Evolutionary conservation across 2,797 vertebrate species (phyloP).

Genomic region (Notolabrus celidotus): DNA sequence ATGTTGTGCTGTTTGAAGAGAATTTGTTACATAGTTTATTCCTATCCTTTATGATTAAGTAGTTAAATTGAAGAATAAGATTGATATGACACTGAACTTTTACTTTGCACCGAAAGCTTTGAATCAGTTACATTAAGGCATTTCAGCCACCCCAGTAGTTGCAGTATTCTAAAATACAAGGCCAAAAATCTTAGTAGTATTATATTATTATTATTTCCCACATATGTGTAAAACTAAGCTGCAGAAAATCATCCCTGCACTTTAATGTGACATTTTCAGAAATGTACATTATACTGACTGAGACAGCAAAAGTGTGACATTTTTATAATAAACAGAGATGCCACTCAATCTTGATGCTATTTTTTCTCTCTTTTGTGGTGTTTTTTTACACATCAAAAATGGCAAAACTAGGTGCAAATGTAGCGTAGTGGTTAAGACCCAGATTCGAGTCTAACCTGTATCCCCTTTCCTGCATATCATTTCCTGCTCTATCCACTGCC

Average conservation of each 20-base stretch:
- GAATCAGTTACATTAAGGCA: constrained; percentile 6
- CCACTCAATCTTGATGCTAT: background rate
- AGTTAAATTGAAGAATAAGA: constrained; percentile 12
- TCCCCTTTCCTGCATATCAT: no score
- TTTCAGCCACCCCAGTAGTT: constrained; percentile 15
- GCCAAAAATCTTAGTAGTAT: constrained; percentile 2
- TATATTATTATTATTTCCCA: constrained; percentile 1
- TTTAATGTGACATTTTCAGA: constrained; percentile 33
- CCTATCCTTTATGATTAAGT: constrained; percentile 25
- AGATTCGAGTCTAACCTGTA: no score
- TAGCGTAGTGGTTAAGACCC: no score
- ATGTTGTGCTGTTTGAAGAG: constrained; percentile 41
- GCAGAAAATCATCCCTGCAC: constrained; percentile 46
- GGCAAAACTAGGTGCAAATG: no score
- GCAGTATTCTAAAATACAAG: constrained; percentile 8
- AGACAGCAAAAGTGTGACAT: constrained; percentile 24
- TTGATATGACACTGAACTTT: constrained; percentile 5
- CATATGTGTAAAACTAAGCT: constrained; percentile 36
- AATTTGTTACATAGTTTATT: constrained; percentile 37
- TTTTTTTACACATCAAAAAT: constrained; percentile 40
- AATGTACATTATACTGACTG: constrained; percentile 16
- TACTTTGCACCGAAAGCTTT: constrained; percentile 13
- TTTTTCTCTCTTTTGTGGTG: constrained; percentile 28
- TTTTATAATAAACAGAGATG: constrained; percentile 59
- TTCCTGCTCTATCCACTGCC: no score